These are phyloP conservation scores for Herpetotheres cachinnans DNA, from an alignment of 2,113 vertebrate species.

Conservation along the genomic window DNA sequence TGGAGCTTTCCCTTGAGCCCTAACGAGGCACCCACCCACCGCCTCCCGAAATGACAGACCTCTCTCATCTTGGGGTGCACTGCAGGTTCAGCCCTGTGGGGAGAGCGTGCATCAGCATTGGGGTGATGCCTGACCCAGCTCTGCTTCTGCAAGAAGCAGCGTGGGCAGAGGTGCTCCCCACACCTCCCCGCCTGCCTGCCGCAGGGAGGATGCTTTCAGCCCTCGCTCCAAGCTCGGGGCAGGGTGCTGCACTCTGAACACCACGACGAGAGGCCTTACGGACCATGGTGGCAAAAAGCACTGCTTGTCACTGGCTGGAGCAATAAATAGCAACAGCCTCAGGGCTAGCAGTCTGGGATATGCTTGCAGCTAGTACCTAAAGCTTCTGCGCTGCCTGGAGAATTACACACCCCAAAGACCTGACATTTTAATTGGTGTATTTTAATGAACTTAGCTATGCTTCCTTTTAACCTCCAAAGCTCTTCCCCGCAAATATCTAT, in stretches of 20 bases:
- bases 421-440: neutral
- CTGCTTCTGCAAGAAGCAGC: neutral
- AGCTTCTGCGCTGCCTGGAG: neutral
- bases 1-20: neutral
- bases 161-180: neutral
- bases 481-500: neutral
- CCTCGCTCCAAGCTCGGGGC: neutral
- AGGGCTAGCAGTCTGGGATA: neutral
- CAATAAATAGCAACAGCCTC: neutral
- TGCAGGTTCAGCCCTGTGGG: fast-evolving
- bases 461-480: neutral
- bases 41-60: neutral
- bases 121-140: neutral
- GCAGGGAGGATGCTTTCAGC: fast-evolving
- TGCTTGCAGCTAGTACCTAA: neutral
- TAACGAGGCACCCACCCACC: neutral
- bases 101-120: fast-evolving
- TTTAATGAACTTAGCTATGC: neutral
- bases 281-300: neutral
- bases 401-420: neutral
- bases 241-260: neutral
- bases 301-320: neutral
- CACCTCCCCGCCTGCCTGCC: neutral
- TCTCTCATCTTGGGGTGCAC: fast-evolving
- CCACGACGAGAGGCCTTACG: fast-evolving